Conservation (phyloP, 1,140 invertebrate species). For the Bombus sibiricus region DNA sequence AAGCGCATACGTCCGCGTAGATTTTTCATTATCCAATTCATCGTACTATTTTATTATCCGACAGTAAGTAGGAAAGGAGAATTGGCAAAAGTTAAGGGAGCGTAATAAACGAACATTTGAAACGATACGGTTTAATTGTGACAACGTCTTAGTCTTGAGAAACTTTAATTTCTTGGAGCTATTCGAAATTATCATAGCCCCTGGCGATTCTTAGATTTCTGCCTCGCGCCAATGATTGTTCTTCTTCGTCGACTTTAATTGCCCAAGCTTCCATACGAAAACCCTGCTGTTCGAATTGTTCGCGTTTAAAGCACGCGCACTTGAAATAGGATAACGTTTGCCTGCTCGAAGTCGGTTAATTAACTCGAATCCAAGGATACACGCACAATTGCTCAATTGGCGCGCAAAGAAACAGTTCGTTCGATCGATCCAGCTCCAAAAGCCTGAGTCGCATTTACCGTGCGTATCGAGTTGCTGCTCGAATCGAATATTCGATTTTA, state of each 20-base stretch:
- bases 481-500: constrained; percentile 4
- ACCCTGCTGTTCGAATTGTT: not conserved
- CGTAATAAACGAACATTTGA: not conserved
- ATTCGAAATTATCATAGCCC: constrained; percentile 36
- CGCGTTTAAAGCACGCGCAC: too few relatives aligned
- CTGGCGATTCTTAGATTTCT: constrained; percentile 1
- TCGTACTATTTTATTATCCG: not conserved
- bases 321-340: too few relatives aligned
- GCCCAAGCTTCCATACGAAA: not conserved
- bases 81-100: not conserved
- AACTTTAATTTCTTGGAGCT: constrained; percentile 18
- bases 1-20: not conserved
- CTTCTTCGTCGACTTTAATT: constrained; percentile 42
- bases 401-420: not conserved
- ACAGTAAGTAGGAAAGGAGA: too few relatives aligned
- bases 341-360: not conserved
- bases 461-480: too few relatives aligned
- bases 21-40: not conserved
- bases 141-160: not conserved
- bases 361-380: not conserved
- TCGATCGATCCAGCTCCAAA: not conserved
- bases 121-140: not conserved
- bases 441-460: not conserved
- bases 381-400: not conserved
- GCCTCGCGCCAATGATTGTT: not conserved